These are phyloP conservation scores for Sphaerodactylus townsendi DNA, from an alignment of 2,113 vertebrate species.

Conservation along the genomic window DNA sequence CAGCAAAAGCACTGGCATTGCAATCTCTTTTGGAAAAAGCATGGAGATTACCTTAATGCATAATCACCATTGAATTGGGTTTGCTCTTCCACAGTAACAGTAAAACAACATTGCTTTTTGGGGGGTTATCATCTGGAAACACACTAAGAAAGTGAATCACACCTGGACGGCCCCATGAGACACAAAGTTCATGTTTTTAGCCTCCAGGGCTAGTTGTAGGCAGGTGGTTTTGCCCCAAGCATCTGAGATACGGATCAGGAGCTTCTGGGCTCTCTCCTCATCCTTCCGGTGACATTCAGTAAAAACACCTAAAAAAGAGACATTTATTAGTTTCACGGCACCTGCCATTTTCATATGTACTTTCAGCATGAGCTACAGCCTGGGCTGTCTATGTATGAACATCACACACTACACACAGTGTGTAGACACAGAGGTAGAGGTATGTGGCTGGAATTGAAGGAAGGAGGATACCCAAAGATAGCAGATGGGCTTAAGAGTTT, in stretches of 20 bases:
- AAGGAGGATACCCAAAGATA: too few relatives aligned
- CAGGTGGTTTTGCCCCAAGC: constrained; percentile 91
- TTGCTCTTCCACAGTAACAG: not conserved
- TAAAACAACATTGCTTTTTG: not conserved
- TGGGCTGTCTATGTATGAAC: too few relatives aligned
- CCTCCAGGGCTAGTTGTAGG: constrained; percentile 88
- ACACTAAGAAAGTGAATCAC: not conserved
- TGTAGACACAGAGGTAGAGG: too few relatives aligned
- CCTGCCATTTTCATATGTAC: too few relatives aligned
- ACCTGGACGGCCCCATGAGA: constrained; percentile 95
- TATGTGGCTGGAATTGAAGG: too few relatives aligned
- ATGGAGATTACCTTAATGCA: not conserved
- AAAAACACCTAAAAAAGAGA: constrained; percentile 78
- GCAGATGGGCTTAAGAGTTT: too few relatives aligned
- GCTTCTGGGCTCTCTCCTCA: constrained; percentile 82
- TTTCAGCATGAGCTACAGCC: too few relatives aligned
- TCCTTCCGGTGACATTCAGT: constrained; percentile 86
- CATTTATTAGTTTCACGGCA: not conserved
- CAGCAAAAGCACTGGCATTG: not conserved
- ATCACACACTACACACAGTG: too few relatives aligned
- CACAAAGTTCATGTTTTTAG: constrained; percentile 88
- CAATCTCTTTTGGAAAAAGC: not conserved
- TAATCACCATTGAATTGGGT: not conserved
- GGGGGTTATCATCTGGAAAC: not conserved
- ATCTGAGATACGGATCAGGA: constrained; percentile 83